Evolutionary conservation across 2,113 vertebrate species (phyloP).

Genomic region (Protobothrops mucrosquamatus): DNA sequence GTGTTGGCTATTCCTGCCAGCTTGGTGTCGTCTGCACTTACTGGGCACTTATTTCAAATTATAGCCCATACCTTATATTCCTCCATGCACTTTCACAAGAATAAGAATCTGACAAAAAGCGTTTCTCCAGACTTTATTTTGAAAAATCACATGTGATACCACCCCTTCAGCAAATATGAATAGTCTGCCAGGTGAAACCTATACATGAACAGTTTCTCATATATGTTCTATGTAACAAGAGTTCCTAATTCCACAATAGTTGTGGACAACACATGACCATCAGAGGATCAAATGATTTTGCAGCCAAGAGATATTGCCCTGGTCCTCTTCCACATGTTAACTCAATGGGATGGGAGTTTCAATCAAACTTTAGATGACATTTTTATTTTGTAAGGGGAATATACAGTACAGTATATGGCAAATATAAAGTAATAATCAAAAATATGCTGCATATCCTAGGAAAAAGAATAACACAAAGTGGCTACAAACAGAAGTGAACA

Average conservation of each 20-base stretch:
- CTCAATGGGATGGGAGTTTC: neutral
- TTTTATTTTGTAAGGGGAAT: neutral
- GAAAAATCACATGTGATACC: neutral
- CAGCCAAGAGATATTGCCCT: neutral
- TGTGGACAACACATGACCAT: neutral
- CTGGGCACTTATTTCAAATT: neutral
- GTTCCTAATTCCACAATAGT: neutral
- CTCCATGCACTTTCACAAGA: neutral
- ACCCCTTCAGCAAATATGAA: neutral
- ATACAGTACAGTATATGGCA: neutral
- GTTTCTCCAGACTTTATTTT: neutral
- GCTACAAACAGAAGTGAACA: neutral
- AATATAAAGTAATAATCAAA: neutral
- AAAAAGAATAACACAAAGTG: neutral
- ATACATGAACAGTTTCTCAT: neutral
- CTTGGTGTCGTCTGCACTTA: too few species aligned
- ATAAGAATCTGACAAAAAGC: neutral
- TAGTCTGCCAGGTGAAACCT: neutral
- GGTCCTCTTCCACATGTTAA: neutral
- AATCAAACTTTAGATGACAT: neutral
- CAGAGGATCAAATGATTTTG: neutral
- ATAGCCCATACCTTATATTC: neutral
- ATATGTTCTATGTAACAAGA: neutral
- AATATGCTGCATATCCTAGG: neutral
- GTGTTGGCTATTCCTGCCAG: too few species aligned